phyloP scores from a whole-genome alignment of 2,888 invertebrate species.

The Drosophila multiciliata region DNA sequence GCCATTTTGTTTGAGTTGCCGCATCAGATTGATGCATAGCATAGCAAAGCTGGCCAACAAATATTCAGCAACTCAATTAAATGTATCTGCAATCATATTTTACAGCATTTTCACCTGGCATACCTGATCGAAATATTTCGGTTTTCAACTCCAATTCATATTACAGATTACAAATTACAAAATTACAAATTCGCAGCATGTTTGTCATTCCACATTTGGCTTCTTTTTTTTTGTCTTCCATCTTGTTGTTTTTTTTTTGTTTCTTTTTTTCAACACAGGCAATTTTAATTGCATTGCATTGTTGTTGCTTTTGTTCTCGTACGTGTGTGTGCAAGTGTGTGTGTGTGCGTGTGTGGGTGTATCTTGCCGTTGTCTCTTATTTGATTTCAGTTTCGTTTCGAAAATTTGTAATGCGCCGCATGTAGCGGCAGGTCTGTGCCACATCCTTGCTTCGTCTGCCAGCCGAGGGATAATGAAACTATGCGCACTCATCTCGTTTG shows the following conservation, averaged over 20 bases:
- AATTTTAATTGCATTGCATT: constrained; percentile 77
- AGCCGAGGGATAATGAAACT: constrained; percentile 73
- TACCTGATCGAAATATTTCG: constrained; percentile 32
- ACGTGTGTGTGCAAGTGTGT: constrained; percentile 16
- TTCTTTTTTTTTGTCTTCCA: constrained; percentile 44
- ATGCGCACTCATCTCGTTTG: constrained; percentile 72
- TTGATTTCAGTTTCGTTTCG: constrained; percentile 78
- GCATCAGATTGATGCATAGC: constrained; percentile 16
- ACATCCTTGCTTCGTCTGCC: constrained; percentile 41
- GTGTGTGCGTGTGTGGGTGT: constrained; percentile 12
- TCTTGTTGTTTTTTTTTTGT: constrained; percentile 21
- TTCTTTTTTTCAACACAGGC: constrained; percentile 43
- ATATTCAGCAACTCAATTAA: constrained; percentile 72
- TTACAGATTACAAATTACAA: constrained; percentile 66
- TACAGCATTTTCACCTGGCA: constrained; percentile 30
- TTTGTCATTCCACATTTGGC: constrained; percentile 69
- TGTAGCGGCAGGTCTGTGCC: constrained; percentile 66
- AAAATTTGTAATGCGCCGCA: constrained; percentile 76
- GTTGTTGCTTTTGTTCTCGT: constrained; percentile 57
- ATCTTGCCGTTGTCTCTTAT: constrained; percentile 59
- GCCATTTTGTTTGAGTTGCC: constrained; percentile 36
- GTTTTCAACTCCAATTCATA: constrained; percentile 71
- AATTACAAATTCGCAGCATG: constrained; percentile 78
- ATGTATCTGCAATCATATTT: constrained; percentile 73
- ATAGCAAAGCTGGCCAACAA: constrained; percentile 26